Conservation (phyloP, 2,113 vertebrate genomes). For the Motacilla alba region DNA sequence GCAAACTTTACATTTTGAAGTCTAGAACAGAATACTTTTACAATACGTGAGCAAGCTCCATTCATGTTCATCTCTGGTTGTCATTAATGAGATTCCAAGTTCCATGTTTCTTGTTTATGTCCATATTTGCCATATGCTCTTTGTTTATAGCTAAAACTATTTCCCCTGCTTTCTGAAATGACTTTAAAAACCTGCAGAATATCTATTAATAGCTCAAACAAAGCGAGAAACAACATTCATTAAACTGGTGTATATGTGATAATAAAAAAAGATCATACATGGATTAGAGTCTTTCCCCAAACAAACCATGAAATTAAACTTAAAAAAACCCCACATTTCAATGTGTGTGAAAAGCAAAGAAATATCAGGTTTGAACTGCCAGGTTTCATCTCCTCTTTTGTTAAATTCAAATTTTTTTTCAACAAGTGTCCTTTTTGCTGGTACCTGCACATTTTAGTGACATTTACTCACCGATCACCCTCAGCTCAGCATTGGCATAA, state of each 20-base stretch:
- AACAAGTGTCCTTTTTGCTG: not conserved
- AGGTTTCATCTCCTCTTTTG: not conserved
- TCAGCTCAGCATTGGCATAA: constrained; percentile 86
- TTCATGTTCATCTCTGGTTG: not conserved
- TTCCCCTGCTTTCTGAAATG: not conserved
- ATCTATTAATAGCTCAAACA: not conserved
- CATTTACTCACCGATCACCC: constrained; percentile 85
- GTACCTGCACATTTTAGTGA: not conserved
- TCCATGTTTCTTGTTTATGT: not conserved
- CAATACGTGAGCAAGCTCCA: not conserved
- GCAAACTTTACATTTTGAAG: not conserved
- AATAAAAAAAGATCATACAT: not conserved
- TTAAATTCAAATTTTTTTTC: not conserved
- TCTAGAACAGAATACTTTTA: not conserved
- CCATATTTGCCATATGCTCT: not conserved
- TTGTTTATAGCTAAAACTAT: not conserved
- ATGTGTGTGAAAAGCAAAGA: not conserved
- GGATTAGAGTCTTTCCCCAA: not conserved
- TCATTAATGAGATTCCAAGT: not conserved
- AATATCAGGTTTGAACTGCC: not conserved
- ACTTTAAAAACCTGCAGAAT: not conserved
- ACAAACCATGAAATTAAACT: not conserved
- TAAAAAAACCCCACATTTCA: not conserved
- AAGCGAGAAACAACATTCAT: not conserved
- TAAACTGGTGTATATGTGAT: not conserved